Conservation (phyloP, 2,113 vertebrate genomes). For the Neotoma lepida region DNA sequence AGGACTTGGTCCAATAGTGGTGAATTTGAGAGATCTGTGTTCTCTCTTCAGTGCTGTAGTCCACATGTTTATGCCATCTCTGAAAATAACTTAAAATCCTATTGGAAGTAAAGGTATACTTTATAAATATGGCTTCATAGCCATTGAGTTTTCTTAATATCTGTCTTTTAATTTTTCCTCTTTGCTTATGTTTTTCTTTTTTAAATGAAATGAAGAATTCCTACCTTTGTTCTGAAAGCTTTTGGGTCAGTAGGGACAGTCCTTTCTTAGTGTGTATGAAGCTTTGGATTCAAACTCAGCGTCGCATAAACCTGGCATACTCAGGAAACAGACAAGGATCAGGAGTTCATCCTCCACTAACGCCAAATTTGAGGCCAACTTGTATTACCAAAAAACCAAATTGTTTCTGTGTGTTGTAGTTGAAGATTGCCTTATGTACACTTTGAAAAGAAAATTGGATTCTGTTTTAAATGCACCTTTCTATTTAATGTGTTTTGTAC, state of each 20-base stretch:
- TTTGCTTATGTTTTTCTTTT: background rate
- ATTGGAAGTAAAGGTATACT: background rate
- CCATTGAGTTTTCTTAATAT: slow-evolving; percentile 1
- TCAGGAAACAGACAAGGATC: too few relatives aligned
- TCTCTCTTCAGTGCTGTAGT: background rate
- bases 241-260: background rate
- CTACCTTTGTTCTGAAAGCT: background rate
- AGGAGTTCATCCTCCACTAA: background rate
- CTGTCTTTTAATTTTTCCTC: background rate
- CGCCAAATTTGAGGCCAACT: background rate
- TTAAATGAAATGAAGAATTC: background rate
- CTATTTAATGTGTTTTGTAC: background rate
- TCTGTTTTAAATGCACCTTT: slow-evolving; percentile 42
- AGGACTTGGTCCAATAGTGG: background rate
- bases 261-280: background rate
- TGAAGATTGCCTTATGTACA: background rate
- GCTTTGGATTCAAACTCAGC: background rate
- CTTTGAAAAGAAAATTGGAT: slow-evolving; percentile 31
- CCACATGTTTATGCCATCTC: background rate
- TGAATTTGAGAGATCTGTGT: background rate
- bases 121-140: background rate
- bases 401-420: background rate
- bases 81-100: background rate
- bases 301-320: background rate
- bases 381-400: background rate